Percentiles rank a stretch among this genome's conserved stretches.
These are phyloP conservation scores for Hozukius guyotensis DNA, from an alignment of 2,797 vertebrate genomes.

Conservation along the genomic window DNA sequence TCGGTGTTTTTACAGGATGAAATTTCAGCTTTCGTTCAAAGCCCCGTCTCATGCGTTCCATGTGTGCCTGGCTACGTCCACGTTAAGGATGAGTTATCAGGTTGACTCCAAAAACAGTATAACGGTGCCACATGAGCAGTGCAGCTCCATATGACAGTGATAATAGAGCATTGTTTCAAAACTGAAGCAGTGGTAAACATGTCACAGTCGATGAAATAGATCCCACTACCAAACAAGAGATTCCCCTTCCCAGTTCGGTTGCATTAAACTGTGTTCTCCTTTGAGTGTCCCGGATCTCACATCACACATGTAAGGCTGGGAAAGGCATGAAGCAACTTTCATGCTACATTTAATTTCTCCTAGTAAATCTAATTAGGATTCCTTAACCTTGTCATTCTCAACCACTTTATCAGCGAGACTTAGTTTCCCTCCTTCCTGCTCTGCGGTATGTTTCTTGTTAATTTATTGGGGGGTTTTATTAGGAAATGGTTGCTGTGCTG, in stretches of 20 bases:
- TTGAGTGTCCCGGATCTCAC: slow-evolving; percentile 33
- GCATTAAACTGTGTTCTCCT: slow-evolving; percentile 24
- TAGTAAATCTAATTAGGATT: slow-evolving; percentile 30
- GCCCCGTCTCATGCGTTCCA: slow-evolving; percentile 52
- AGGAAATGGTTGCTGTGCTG: slow-evolving; percentile 46
- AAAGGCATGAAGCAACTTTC: slow-evolving; percentile 30
- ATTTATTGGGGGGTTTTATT: slow-evolving; percentile 38
- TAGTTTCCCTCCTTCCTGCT: slow-evolving; percentile 24
- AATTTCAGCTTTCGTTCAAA: slow-evolving; percentile 55
- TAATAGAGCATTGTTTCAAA: slow-evolving; percentile 59
- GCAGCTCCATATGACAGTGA: slow-evolving; percentile 49
- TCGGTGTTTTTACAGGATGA: slow-evolving; percentile 46
- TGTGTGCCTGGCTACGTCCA: slow-evolving; percentile 51
- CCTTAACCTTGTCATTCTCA: slow-evolving; percentile 19
- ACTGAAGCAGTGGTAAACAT: slow-evolving; percentile 60
- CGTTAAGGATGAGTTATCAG: slow-evolving; percentile 65
- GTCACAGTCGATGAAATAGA: slow-evolving; percentile 52
- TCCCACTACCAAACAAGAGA: neutral
- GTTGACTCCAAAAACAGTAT: slow-evolving; percentile 49
- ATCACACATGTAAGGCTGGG: slow-evolving; percentile 31
- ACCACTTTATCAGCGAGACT: slow-evolving; percentile 18
- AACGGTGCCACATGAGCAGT: slow-evolving; percentile 27
- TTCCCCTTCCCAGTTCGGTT: slow-evolving; percentile 7
- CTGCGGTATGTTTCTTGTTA: slow-evolving; percentile 41
- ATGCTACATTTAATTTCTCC: slow-evolving; percentile 29